Conservation (phyloP, 1,140 invertebrate species). For the Aplysia californica region DNA sequence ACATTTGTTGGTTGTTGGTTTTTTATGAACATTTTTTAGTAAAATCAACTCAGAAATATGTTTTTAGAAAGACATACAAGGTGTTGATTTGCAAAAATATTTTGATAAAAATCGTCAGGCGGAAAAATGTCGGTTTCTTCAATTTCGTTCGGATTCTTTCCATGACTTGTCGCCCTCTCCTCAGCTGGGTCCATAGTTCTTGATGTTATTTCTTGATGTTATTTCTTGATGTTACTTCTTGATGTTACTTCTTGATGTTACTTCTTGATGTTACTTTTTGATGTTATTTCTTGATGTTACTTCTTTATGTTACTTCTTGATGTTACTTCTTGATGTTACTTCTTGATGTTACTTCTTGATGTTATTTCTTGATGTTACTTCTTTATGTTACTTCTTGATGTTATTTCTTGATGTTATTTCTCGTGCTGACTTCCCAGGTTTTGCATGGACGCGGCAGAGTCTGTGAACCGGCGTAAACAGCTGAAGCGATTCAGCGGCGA, state of each 20-base stretch:
- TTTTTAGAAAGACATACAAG: no score
- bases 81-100: no score
- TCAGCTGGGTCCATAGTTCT: no score
- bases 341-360: background rate
- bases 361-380: background rate
- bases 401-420: background rate
- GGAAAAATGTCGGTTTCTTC: no score
- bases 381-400: background rate
- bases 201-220: background rate
- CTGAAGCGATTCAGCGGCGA: background rate
- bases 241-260: background rate
- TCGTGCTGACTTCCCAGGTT: background rate
- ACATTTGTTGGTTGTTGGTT: no score
- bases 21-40: no score
- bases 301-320: background rate
- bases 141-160: no score
- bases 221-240: background rate
- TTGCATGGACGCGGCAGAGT: constrained; percentile 18
- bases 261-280: background rate
- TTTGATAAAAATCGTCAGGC: no score
- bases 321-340: background rate
- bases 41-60: no score
- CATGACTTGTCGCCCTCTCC: no score
- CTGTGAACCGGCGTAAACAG: background rate
- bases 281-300: background rate